Conservation (phyloP, 64 coral and sea anemone genomes). For the Dendrophyllia cribrosa region DNA sequence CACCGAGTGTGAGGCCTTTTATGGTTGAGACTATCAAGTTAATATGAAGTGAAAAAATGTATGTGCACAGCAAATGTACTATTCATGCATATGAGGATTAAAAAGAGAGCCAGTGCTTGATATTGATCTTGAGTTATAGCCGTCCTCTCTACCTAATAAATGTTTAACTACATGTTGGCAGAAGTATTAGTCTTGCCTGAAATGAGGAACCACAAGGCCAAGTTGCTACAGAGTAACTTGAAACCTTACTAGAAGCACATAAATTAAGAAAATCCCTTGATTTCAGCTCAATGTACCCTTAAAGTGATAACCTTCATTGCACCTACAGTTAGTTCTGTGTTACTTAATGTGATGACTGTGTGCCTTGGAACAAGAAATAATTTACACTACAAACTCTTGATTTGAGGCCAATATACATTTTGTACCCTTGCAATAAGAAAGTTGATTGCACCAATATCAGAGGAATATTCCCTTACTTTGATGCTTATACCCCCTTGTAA, state of each 20-base stretch:
- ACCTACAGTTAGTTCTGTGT: neutral
- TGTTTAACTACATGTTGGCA: conserved; percentile 1
- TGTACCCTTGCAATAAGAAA: neutral
- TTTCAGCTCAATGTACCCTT: conserved; percentile 5
- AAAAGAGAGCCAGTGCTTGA: neutral
- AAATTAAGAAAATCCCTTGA: conserved; percentile 27
- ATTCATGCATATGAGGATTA: conserved; percentile 6
- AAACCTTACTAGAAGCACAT: conserved; percentile 10
- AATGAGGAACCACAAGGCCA: conserved; percentile 3
- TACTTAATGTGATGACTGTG: neutral
- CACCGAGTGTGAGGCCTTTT: conserved; percentile 10
- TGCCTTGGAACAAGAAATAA: neutral
- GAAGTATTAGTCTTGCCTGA: conserved; percentile 19
- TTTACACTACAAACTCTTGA: neutral
- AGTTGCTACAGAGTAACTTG: neutral
- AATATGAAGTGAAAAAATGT: neutral
- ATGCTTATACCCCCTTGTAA: neutral
- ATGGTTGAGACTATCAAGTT: neutral
- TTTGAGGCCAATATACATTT: conserved; percentile 5
- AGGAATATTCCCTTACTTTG: neutral
- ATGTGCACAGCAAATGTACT: neutral
- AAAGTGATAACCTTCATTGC: neutral
- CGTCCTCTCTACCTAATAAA: neutral
- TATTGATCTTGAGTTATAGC: neutral
- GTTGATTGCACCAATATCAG: neutral